These are phyloP conservation scores for Ormyrus rosae DNA, from an alignment of 2,888 invertebrate genomes.

Conservation along the genomic window DNA sequence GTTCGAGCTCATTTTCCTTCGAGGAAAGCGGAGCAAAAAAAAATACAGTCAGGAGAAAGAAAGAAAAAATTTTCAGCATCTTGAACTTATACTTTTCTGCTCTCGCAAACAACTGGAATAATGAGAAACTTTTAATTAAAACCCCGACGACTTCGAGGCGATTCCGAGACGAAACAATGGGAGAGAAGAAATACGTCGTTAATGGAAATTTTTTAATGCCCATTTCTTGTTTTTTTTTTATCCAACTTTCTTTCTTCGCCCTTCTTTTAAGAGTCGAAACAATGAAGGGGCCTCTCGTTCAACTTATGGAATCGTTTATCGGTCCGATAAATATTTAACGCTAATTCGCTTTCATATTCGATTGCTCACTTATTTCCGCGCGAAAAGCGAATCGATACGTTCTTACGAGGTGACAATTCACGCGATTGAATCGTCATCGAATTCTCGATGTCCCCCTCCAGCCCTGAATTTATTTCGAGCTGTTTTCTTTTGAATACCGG, in stretches of 20 bases:
- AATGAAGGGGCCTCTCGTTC: conserved; percentile 57
- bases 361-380: conserved; percentile 7
- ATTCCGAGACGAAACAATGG: conserved; percentile 63
- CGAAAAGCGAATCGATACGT: too few species aligned
- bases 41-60: not conserved
- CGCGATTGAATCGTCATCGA: not conserved
- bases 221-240: conserved; percentile 51
- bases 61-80: conserved; percentile 36
- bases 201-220: conserved; percentile 63
- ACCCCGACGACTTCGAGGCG: conserved; percentile 65
- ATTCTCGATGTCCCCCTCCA: not conserved
- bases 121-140: conserved; percentile 73
- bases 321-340: conserved; percentile 25
- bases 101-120: conserved; percentile 67
- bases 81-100: conserved; percentile 41
- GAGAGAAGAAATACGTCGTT: conserved; percentile 66
- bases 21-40: not conserved
- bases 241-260: not conserved
- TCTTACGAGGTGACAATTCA: too few species aligned
- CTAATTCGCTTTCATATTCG: conserved; percentile 21
- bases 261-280: conserved; percentile 45
- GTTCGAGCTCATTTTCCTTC: conserved; percentile 27
- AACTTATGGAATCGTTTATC: conserved; percentile 29
- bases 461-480: not conserved
- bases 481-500: too few species aligned